Conservation (phyloP, 2,888 invertebrate species). For the Nephrotoma appendiculata region DNA sequence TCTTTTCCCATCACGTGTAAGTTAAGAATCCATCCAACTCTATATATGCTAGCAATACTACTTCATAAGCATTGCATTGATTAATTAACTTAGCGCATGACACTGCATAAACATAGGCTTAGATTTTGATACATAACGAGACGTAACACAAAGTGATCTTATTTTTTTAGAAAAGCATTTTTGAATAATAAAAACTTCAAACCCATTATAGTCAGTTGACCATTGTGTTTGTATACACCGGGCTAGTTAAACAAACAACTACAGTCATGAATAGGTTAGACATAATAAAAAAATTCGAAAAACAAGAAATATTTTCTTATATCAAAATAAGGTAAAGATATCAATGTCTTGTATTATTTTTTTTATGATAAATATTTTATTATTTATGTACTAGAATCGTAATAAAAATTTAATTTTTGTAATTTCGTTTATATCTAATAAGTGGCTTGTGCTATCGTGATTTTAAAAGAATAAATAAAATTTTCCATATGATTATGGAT, state of each 20-base stretch:
- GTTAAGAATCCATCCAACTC: too few species aligned
- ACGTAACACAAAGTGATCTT: neutral
- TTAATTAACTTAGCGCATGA: too few species aligned
- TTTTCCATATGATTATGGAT: neutral
- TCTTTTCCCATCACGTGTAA: too few species aligned
- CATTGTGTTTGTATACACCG: neutral
- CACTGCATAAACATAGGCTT: too few species aligned
- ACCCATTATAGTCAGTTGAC: neutral
- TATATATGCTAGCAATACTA: too few species aligned
- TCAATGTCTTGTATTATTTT: neutral
- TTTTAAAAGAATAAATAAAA: neutral
- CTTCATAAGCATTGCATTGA: too few species aligned
- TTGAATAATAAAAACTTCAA: neutral
- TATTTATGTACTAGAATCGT: neutral
- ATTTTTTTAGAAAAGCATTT: neutral
- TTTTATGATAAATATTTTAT: neutral
- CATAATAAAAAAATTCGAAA: neutral
- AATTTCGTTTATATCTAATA: neutral
- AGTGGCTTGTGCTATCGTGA: neutral
- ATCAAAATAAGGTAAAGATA: neutral
- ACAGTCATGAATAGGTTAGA: neutral
- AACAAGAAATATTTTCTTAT: neutral
- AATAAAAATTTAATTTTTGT: neutral
- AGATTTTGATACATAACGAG: neutral
- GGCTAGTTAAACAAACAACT: neutral